Evolutionary conservation across 2,797 vertebrate genomes (phyloP), one percentile per base, ranked within the genome.

Genomic region (Tarsius wallacei): DNA sequence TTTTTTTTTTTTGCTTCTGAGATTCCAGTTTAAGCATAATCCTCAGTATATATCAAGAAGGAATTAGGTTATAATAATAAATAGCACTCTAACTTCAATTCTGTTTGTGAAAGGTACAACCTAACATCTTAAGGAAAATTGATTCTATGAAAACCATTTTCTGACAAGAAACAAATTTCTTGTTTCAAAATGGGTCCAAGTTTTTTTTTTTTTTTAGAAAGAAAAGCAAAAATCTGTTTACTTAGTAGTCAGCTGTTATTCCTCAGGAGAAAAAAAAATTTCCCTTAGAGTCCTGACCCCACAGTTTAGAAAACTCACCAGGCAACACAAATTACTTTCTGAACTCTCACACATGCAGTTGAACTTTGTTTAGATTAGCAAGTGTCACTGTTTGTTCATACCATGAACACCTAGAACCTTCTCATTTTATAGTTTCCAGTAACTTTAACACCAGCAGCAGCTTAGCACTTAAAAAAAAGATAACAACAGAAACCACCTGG

Each of bases 61-160:
- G 22, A 91, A 59, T 71, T 86, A 63, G 61, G 9, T 7, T 78
- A 5, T 24, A 81, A 84, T 77, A 87, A 96, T 77, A 91, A 96
- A 73, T 9, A 22, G 1, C 63, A 21, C 12, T 26, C 33, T 13
- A 19, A 57, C 36, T 73, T 90, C 66, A 83, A 16, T 86, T 96
- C 77, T 93, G 22, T 71, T 78, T 63, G n/a, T 59, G 91, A 57
- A 87, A 91, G 49, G 5, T 5, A 73, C 15, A 49, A 63, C 15
- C 64, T 94, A 53, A 17, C 64, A 93, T 71, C 51, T 87, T 74
- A 80, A 91, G 47, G 31, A 86, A 92, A 66, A 74, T 7, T 42
- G 14, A 70, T 86, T 51, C 21, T 26, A 8, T 22, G 71, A 61
- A 96, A 85, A 17, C 22, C 31, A 80, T 81, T 87, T 89, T 81